These are phyloP conservation scores for Forbesichthys agassizii DNA, from an alignment of 2,113 vertebrate species.

Conservation along the genomic window DNA sequence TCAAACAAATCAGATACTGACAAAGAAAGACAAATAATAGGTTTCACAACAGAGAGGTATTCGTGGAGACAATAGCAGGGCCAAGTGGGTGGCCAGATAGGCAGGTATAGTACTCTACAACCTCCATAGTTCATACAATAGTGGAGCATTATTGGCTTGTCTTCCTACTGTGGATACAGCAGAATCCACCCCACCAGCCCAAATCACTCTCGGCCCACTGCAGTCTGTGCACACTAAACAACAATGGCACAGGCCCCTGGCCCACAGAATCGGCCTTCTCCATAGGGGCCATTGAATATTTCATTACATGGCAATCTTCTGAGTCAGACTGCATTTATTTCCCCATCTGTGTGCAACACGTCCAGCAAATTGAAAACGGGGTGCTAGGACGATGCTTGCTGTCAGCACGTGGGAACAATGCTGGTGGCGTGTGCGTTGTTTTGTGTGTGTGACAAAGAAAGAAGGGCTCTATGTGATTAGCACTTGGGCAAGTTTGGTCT, in stretches of 20 bases:
- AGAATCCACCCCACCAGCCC: not conserved
- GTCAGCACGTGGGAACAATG: constrained; percentile 24
- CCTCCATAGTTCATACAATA: constrained; percentile 5
- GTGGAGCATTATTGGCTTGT: constrained; percentile 10
- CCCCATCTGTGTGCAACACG: not conserved
- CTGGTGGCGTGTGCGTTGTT: not conserved
- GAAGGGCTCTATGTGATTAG: too few relatives aligned
- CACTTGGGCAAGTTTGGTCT: too few relatives aligned
- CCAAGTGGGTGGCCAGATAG: not conserved
- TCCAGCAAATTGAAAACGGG: constrained; percentile 9
- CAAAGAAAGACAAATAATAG: not conserved
- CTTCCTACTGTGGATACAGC: not conserved
- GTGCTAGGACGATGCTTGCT: constrained; percentile 1
- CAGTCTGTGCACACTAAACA: constrained; percentile 10
- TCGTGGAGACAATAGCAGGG: not conserved
- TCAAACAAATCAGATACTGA: not conserved
- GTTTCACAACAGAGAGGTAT: not conserved
- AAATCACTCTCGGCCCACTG: not conserved
- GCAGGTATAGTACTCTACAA: not conserved
- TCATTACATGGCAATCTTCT: constrained; percentile 56
- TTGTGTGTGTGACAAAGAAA: not conserved
- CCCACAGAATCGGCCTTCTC: constrained; percentile 11
- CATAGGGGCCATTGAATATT: constrained; percentile 62
- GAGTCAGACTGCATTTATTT: constrained; percentile 43
- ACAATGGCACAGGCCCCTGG: constrained; percentile 13